These are phyloP conservation scores for Tapirus terrestris DNA, from an alignment of 2,113 vertebrate species.

Conservation along the genomic window DNA sequence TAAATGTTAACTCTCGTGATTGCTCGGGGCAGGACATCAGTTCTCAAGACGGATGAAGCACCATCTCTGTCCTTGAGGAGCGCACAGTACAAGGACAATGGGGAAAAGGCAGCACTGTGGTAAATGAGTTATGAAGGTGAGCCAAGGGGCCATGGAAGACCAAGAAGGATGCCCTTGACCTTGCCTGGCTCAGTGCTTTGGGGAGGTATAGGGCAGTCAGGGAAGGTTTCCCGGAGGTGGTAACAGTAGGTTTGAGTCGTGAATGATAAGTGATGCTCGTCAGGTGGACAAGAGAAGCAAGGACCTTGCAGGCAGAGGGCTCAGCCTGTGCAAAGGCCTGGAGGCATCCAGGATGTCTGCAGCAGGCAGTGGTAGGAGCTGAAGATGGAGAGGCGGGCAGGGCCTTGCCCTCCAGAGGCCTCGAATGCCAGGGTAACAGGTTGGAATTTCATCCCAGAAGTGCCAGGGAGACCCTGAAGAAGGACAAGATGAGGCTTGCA, in stretches of 20 bases:
- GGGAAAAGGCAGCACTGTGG: background rate
- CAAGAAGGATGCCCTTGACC: background rate
- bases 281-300: background rate
- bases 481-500: background rate
- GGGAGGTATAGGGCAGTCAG: background rate
- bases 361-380: background rate
- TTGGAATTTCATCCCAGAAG: background rate
- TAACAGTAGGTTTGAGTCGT: background rate
- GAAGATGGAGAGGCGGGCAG: background rate
- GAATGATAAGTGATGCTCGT: background rate
- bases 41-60: background rate
- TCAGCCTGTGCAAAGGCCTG: background rate
- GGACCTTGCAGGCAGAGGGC: background rate
- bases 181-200: background rate
- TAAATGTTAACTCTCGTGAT: background rate
- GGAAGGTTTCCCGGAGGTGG: slow-evolving; percentile 24
- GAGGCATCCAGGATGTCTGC: background rate
- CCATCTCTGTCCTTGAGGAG: background rate
- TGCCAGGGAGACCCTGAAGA: background rate
- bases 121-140: background rate
- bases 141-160: background rate
- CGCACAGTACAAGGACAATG: background rate
- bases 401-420: background rate
- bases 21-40: background rate
- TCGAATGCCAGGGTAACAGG: background rate